Percentiles rank a stretch among this genome's conserved stretches.
Evolutionary conservation across 2,113 vertebrate genomes (phyloP).

Genomic region (Lota lota): DNA sequence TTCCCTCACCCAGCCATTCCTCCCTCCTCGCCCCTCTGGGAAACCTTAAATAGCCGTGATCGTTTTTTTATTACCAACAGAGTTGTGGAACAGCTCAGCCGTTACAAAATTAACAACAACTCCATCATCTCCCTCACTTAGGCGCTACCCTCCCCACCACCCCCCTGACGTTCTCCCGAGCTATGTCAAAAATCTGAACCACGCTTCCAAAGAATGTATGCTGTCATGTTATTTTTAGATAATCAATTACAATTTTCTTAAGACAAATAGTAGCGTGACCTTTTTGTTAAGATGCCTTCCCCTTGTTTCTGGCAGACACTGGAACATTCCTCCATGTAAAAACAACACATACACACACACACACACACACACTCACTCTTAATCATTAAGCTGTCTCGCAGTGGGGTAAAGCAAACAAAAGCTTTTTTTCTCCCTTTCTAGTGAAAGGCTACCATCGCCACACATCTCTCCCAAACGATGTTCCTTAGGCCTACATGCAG

Average conservation of each 20-base stretch:
- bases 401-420: background rate
- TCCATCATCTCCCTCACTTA: too few relatives aligned
- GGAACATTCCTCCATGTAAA: constrained; percentile 32
- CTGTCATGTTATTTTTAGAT: background rate
- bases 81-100: constrained; percentile 28
- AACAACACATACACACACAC: constrained; percentile 3
- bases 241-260: background rate
- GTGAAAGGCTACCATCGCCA: too few relatives aligned
- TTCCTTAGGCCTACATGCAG: too few relatives aligned
- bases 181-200: too few relatives aligned
- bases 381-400: constrained; percentile 27
- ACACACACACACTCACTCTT: background rate
- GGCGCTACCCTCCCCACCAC: too few relatives aligned
- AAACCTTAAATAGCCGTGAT: constrained; percentile 54
- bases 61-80: constrained; percentile 58
- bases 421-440: too few relatives aligned
- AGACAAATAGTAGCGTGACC: constrained; percentile 11
- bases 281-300: constrained; percentile 6
- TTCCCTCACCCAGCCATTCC: background rate
- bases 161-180: too few relatives aligned
- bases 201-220: background rate
- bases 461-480: too few relatives aligned
- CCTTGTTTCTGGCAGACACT: background rate
- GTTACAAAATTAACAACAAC: constrained; percentile 21
- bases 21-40: constrained; percentile 26